These are phyloP conservation scores for Bos javanicus DNA, from an alignment of 2,113 vertebrate genomes.

Conservation along the genomic window DNA sequence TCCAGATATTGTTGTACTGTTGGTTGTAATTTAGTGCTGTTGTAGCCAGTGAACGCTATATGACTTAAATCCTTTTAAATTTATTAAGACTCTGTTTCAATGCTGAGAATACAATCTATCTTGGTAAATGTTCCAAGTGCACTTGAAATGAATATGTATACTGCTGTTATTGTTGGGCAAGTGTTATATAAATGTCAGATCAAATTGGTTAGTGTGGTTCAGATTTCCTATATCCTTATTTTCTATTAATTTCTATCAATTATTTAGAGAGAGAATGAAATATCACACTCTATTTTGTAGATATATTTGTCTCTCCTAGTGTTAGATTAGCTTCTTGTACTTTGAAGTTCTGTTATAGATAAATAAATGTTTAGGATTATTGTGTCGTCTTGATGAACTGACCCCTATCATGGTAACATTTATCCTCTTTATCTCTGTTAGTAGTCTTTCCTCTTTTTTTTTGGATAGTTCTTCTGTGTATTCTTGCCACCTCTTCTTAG, in stretches of 20 bases:
- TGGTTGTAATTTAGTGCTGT: background rate
- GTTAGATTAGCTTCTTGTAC: background rate
- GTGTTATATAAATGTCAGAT: background rate
- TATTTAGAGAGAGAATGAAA: background rate
- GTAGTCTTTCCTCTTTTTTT: background rate
- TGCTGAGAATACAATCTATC: background rate
- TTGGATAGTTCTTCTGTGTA: background rate
- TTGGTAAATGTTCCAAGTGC: background rate
- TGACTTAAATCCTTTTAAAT: constrained; percentile 3
- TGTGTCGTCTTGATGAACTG: background rate
- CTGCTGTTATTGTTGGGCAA: background rate
- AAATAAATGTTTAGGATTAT: background rate
- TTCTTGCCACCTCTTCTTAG: background rate
- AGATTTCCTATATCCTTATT: background rate
- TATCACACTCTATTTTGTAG: background rate
- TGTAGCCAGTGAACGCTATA: background rate
- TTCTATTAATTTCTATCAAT: background rate
- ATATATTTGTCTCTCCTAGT: background rate
- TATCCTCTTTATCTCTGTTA: background rate
- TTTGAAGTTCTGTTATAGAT: constrained; percentile 22
- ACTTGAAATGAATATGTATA: background rate
- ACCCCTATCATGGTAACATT: background rate
- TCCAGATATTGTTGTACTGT: background rate
- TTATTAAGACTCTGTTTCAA: background rate
- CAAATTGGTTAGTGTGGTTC: background rate